Base-by-base conservation (phyloP, 2,888 invertebrate species). In the Caenorhabditis drosophilae region DNA sequence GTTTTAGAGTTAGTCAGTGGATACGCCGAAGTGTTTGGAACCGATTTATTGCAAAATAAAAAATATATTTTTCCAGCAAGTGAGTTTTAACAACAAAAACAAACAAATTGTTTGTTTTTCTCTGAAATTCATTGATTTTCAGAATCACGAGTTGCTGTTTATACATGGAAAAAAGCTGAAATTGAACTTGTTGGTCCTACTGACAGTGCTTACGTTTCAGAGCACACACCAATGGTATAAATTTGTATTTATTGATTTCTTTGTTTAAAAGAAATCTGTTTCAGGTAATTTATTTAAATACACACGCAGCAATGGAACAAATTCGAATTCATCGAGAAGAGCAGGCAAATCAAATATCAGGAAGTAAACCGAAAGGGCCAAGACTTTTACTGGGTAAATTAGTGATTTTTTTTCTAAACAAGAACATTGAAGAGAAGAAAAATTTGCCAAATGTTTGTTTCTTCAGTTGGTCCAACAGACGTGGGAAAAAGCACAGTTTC, bases 401-500 rank as follows among this genome's bases (percentile, higher is more conserved):
- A 7, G 35, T 25, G 12, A 52, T 4, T 27, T 18, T 35, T 42
- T n/a, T 46, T 12, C 16, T 2, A 36, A 36, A 9, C n/a, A 6
- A 45, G 6, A 6, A 40, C 16, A 16, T 40, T 20, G 6, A 3
- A n/a, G n/a, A n/a, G n/a, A n/a, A n/a, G n/a, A n/a, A n/a, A n/a
- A n/a, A n/a, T n/a, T n/a, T n/a, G n/a, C n/a, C n/a, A n/a, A n/a
- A n/a, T n/a, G n/a, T n/a, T n/a, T n/a, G n/a, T n/a, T n/a, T n/a
- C 27, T 62, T 38, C 59, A 70, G 73, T 73, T 16, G 83, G 98
- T 0, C 97, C 97, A 0, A 89, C 89, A 36, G 97, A 97, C 84
- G 97, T 97, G 1, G 98, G 98, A 18, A 98, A 98, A 85, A 92
- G 92, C 0, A 96, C 97, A 0, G 85, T 98, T 1, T 90, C 91